These are phyloP conservation scores for Calliopsis andreniformis DNA, from an alignment of 1,140 invertebrate genomes.

Conservation along the genomic window DNA sequence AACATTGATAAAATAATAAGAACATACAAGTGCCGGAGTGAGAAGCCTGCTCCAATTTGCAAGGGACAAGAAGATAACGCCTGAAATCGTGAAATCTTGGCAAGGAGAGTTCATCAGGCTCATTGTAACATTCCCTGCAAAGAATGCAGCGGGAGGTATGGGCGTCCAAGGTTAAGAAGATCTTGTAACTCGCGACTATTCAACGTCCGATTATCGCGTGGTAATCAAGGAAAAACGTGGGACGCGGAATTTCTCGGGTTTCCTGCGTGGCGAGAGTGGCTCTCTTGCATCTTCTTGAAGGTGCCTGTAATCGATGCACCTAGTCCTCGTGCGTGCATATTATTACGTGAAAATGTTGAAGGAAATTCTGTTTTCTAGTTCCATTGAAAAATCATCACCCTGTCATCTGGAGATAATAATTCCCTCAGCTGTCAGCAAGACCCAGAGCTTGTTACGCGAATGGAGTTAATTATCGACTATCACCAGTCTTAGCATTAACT, in stretches of 20 bases:
- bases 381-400: too few species aligned
- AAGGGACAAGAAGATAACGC: neutral
- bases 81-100: neutral
- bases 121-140: conserved; percentile 5
- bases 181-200: conserved; percentile 39
- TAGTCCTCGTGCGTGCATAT: neutral
- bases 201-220: conserved; percentile 40
- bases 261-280: neutral
- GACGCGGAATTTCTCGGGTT: conserved; percentile 49
- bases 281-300: neutral
- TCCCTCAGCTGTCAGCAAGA: too few species aligned
- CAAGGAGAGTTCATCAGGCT: neutral
- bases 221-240: conserved; percentile 52
- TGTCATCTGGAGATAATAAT: too few species aligned
- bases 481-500: neutral
- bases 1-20: neutral
- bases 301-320: neutral
- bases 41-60: neutral
- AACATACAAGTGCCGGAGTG: neutral
- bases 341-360: neutral
- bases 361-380: neutral
- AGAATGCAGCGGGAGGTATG: conserved; percentile 38
- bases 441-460: too few species aligned
- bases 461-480: neutral
- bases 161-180: conserved; percentile 54